These are phyloP conservation scores for Nesometra sesokonis DNA, from an alignment of 35 echinoderm and acorn worm species.

Conservation along the genomic window DNA sequence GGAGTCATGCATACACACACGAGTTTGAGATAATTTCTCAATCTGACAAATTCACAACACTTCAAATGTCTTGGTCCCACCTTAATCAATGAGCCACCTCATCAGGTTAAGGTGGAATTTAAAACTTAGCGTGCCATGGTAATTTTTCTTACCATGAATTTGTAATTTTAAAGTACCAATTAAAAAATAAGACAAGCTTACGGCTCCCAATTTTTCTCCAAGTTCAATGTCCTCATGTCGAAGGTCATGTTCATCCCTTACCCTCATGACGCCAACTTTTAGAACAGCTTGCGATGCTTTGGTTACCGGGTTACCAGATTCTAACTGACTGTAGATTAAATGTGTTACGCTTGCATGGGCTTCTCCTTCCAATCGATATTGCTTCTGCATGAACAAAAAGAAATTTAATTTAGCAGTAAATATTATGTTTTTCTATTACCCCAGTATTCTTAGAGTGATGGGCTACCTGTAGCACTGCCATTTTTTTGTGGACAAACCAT, in stretches of 20 bases:
- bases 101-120: too few relatives aligned
- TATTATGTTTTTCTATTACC: background rate
- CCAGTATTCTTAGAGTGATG: too few relatives aligned
- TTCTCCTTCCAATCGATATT: constrained; percentile 70
- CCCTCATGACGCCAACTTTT: constrained; percentile 43
- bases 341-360: constrained; percentile 42
- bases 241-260: constrained; percentile 76
- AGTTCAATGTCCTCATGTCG: constrained; percentile 85
- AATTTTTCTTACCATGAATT: too few relatives aligned
- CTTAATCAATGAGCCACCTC: too few relatives aligned
- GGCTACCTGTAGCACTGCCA: too few relatives aligned
- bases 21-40: too few relatives aligned
- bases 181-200: constrained; percentile 21
- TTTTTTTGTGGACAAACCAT: too few relatives aligned
- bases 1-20: too few relatives aligned
- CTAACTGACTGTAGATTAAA: constrained; percentile 53
- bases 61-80: too few relatives aligned
- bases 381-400: constrained; percentile 14
- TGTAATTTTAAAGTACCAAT: too few relatives aligned
- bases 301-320: constrained; percentile 43
- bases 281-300: constrained; percentile 69
- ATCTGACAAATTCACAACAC: too few relatives aligned
- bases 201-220: constrained; percentile 62
- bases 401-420: background rate
- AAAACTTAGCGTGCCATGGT: too few relatives aligned